These are phyloP conservation scores for Coecobrya sp. DNA, from an alignment of 2,888 invertebrate species.

Conservation along the genomic window DNA sequence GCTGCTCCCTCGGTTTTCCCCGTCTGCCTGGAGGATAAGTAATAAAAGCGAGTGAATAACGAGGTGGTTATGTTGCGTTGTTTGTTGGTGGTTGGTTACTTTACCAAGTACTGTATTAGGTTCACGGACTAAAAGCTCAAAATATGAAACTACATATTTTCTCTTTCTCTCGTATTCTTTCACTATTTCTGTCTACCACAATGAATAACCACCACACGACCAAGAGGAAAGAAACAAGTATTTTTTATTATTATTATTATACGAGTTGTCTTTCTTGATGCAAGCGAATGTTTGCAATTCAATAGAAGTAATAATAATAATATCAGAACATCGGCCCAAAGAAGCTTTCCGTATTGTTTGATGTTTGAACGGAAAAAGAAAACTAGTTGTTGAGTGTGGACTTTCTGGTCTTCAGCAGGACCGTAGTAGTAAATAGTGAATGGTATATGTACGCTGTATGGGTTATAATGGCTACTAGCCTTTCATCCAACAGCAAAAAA, in stretches of 20 bases:
- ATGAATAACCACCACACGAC: background rate
- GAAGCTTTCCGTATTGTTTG: background rate
- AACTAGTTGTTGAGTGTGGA: conserved; percentile 15
- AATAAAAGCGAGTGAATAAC: conserved; percentile 5
- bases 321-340: background rate
- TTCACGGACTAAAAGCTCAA: background rate
- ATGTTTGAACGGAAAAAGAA: background rate
- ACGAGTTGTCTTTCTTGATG: background rate
- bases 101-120: background rate
- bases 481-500: background rate
- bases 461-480: background rate
- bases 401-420: conserved; percentile 17
- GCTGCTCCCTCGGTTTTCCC: background rate
- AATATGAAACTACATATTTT: background rate
- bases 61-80: conserved; percentile 31
- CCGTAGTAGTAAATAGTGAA: background rate
- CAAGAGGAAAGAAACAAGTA: background rate
- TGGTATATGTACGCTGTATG: background rate
- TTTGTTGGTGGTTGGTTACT: background rate
- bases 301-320: background rate
- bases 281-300: conserved; percentile 3
- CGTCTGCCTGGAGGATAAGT: background rate
- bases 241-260: too few species aligned
- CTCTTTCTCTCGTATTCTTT: background rate
- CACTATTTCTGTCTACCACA: background rate